Conservation (phyloP, 2,113 vertebrate genomes). For the Chaetura pelagica region DNA sequence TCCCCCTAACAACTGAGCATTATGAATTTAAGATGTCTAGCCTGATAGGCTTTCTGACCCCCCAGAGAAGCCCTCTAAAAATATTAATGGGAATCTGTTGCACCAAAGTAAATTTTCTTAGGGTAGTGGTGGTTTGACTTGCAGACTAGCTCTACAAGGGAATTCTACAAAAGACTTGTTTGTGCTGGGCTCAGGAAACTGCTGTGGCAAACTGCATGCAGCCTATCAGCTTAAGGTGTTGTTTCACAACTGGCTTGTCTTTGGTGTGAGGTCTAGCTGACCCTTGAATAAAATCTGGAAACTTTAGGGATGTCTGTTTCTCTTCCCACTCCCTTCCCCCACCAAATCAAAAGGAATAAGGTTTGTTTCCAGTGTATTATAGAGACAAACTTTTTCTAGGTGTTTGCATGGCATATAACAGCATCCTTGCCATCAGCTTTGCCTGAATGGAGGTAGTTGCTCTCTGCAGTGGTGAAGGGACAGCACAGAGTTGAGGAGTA, state of each 20-base stretch:
- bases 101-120: neutral
- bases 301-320: neutral
- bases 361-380: neutral
- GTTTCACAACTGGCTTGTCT: neutral
- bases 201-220: neutral
- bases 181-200: neutral
- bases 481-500: fast-evolving
- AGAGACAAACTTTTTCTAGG: neutral
- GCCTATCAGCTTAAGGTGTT: neutral
- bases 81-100: neutral
- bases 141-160: neutral
- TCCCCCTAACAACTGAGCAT: neutral
- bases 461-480: neutral
- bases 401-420: neutral
- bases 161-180: neutral
- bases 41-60: neutral
- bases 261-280: neutral
- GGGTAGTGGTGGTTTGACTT: neutral
- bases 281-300: neutral
- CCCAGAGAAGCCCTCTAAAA: neutral
- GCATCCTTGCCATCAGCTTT: neutral
- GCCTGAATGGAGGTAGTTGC: neutral
- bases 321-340: neutral
- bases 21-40: neutral
- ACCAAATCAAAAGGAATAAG: neutral